Evolutionary conservation across 1,140 invertebrate genomes (phyloP).

Genomic region (Rhagoletis zephyria): DNA sequence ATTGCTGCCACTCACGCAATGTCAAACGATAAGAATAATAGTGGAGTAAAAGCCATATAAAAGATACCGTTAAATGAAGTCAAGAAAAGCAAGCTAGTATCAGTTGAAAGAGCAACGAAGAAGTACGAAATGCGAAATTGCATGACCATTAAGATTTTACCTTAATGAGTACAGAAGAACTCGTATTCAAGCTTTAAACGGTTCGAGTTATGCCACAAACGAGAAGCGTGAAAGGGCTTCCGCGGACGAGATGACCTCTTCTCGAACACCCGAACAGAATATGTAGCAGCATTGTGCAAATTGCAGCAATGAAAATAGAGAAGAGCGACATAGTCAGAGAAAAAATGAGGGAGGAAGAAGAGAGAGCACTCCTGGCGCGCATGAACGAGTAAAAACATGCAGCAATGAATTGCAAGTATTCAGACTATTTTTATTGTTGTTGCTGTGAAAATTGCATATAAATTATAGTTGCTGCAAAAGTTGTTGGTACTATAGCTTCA

Average conservation of each 20-base stretch:
- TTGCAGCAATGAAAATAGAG: not conserved
- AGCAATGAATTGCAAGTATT: conserved; percentile 29
- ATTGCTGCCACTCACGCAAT: not conserved
- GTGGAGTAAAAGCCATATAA: not conserved
- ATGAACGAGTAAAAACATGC: conserved; percentile 10
- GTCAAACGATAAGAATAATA: not conserved
- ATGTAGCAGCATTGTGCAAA: not conserved
- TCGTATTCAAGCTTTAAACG: not conserved
- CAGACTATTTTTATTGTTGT: not conserved
- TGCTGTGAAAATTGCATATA: conserved; percentile 25
- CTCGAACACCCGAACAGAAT: not conserved
- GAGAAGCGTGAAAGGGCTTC: not conserved
- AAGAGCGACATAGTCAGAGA: not conserved
- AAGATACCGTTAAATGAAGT: not conserved
- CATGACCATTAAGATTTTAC: not conserved
- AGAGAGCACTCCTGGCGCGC: not conserved
- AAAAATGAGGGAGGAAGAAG: not conserved
- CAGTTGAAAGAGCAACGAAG: not conserved
- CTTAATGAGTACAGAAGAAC: not conserved
- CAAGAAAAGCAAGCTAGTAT: not conserved
- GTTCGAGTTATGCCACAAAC: conserved; percentile 8
- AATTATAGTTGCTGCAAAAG: not conserved
- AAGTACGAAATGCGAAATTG: not conserved
- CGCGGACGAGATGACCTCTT: not conserved
- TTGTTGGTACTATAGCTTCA: not conserved